Conservation (phyloP, 2,113 vertebrate species). For the Calidris pygmaea region DNA sequence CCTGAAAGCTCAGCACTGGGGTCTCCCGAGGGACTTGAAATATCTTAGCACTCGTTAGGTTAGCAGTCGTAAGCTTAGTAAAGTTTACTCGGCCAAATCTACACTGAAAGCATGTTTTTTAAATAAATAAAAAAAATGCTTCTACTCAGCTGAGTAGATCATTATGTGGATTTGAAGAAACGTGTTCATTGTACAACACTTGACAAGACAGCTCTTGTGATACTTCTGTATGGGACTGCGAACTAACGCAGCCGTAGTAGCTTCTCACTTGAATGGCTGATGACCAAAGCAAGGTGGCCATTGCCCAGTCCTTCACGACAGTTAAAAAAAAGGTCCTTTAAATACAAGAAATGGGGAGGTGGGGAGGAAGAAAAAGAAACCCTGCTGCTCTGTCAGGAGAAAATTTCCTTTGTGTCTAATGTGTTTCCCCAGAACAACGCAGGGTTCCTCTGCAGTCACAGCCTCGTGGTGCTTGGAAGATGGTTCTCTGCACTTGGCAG, state of each 20-base stretch:
- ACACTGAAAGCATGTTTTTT: background rate
- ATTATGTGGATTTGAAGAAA: background rate
- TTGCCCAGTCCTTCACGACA: background rate
- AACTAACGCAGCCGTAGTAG: background rate
- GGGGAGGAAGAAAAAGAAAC: background rate
- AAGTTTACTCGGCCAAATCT: background rate
- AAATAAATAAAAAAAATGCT: background rate
- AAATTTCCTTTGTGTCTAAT: background rate
- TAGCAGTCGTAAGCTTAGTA: background rate
- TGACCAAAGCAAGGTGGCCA: background rate
- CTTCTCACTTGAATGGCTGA: background rate
- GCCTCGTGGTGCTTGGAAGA: constrained; percentile 21
- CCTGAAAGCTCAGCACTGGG: background rate
- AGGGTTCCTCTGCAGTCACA: background rate
- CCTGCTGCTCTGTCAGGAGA: background rate
- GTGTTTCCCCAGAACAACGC: background rate
- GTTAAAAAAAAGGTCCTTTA: background rate
- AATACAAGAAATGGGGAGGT: background rate
- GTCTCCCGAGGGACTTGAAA: background rate
- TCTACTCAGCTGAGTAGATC: background rate
- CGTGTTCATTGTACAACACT: background rate
- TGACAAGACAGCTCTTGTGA: background rate
- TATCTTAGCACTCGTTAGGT: background rate
- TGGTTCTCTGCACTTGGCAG: background rate
- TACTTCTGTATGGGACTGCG: background rate